phyloP scores from a whole-genome alignment of 2,113 vertebrate genomes.

The Xiphias gladius region DNA sequence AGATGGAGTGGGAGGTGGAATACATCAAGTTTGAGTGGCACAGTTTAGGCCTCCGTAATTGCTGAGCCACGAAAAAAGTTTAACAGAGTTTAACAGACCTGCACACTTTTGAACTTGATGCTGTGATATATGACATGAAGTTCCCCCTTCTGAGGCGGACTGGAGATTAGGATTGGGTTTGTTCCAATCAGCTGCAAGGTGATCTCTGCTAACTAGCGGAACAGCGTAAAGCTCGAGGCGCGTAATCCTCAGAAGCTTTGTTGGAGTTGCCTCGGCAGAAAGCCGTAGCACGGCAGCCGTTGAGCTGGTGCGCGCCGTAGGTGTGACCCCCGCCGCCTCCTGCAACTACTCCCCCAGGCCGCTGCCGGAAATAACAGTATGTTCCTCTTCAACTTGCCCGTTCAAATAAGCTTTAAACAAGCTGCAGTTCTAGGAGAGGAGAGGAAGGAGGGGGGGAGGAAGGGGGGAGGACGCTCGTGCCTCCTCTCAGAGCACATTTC shows the following conservation, averaged over 20 bases:
- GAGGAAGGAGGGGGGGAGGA: background rate
- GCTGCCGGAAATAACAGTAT: slow-evolving; percentile 50
- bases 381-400: slow-evolving; percentile 40
- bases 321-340: slow-evolving; percentile 34
- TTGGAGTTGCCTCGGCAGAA: slow-evolving; percentile 7
- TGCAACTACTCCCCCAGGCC: slow-evolving; percentile 40
- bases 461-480: slow-evolving; percentile 6
- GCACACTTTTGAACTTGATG: slow-evolving; percentile 38
- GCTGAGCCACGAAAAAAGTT: slow-evolving; percentile 66
- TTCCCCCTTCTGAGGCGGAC: slow-evolving; percentile 4
- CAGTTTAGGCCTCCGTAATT: slow-evolving; percentile 57
- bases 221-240: slow-evolving; percentile 16
- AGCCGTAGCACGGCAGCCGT: slow-evolving; percentile 4
- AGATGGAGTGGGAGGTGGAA: slow-evolving; percentile 60
- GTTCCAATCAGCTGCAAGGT: slow-evolving; percentile 46
- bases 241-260: slow-evolving; percentile 2
- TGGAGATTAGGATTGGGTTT: slow-evolving; percentile 22
- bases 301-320: slow-evolving; percentile 21
- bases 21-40: slow-evolving; percentile 66
- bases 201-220: slow-evolving; percentile 24
- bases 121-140: slow-evolving; percentile 26
- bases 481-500: slow-evolving; percentile 50
- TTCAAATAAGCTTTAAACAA: slow-evolving; percentile 52
- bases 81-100: slow-evolving; percentile 56
- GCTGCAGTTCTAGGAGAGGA: slow-evolving; percentile 25